Base-by-base conservation (phyloP, 2,113 vertebrate genomes). In the Erythrolamprus reginae region DNA sequence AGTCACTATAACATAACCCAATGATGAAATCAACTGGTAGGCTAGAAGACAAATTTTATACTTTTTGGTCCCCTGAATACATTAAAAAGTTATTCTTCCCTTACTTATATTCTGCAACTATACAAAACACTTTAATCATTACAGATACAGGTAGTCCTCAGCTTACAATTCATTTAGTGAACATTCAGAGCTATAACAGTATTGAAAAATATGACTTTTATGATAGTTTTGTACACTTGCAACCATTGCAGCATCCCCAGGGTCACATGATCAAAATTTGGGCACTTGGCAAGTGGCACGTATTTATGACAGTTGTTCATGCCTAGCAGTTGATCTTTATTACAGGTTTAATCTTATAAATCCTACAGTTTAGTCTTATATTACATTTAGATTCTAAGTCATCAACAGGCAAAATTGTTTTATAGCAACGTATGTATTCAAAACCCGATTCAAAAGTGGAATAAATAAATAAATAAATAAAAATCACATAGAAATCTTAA, bases 11-110 rank as follows among this genome's bases (percentile, higher is more conserved):
- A 77, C 26, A 85, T 47, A 83, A 42, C 65, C 10, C 56, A 48
- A 1, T 42, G 33, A 55, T 82, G 52, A 93, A 95, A 24, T 88
- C 88, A 92, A 90, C 47, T 50, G n/a, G 53, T 3, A 77, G 88
- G 70, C 88, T 85, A 10, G 19, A 56, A 33, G 52, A 83, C 92
- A 33, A 93, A 84, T n/a, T 87, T 56, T 89, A 88, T 42, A 9
- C 24, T 33, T 82, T 70, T 17, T 42, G 17, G 38, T 77, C 17
- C 33, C 17, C 33, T 9, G 17, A 77, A 42, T 42, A 77, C 70
- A 21, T 77, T 77, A 42, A 42, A 70, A 42, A 77, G 70, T 42
- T 77, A 77, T 77, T 77, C 70, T 3, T 42, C 70, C 33, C 70
- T 42, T 42, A 42, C 33, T 77, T 77, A 84, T 1, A 26, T 17